Percentiles rank a stretch among this genome's conserved stretches.
phyloP scores from a whole-genome alignment of 2,888 invertebrate species.

The Drosophila eohydei region DNA sequence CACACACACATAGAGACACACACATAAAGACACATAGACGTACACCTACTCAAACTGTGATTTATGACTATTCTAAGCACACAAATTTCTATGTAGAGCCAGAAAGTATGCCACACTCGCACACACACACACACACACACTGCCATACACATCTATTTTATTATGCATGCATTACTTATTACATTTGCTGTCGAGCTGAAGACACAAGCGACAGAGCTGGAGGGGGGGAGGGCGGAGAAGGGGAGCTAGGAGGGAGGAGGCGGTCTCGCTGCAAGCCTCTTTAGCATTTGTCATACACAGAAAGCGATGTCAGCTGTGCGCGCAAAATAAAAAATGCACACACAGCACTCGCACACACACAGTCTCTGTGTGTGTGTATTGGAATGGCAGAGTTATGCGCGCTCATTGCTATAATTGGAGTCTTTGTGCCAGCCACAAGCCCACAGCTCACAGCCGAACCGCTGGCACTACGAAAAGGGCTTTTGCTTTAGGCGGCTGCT shows the following conservation, averaged over 20 bases:
- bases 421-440: constrained; percentile 27
- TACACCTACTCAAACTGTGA: constrained; percentile 32
- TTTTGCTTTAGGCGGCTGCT: not conserved
- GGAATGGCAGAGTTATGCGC: constrained; percentile 50
- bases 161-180: constrained; percentile 64
- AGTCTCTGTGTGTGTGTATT: constrained; percentile 20
- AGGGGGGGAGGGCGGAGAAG: not conserved
- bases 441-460: not conserved
- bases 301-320: constrained; percentile 57
- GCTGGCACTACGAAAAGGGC: not conserved
- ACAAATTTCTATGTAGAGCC: constrained; percentile 49
- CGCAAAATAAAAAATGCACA: constrained; percentile 49
- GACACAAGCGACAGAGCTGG: not conserved
- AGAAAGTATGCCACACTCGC: constrained; percentile 52
- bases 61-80: constrained; percentile 46
- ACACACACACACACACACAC: constrained; percentile 3
- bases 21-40: constrained; percentile 5
- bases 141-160: constrained; percentile 37
- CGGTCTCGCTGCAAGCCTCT: constrained; percentile 36
- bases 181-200: constrained; percentile 48
- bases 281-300: constrained; percentile 63
- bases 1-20: not conserved
- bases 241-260: constrained; percentile 7
- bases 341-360: not conserved
- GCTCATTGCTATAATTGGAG: constrained; percentile 58